Evolutionary conservation across 2,797 vertebrate species (phyloP).

Genomic region (Apogon talboti): DNA sequence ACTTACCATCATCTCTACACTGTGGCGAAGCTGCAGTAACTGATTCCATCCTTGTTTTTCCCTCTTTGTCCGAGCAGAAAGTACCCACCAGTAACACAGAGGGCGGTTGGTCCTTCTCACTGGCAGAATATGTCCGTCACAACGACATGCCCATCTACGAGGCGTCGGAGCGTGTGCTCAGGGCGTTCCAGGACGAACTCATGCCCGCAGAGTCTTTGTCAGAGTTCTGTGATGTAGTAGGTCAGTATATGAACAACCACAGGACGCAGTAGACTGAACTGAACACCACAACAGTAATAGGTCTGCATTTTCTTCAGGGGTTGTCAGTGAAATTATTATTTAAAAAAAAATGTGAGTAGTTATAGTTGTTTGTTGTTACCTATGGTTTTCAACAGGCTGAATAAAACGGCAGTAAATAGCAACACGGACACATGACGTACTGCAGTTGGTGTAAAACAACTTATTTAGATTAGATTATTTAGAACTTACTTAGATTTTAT

Average conservation of each 20-base stretch:
- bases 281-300: too few relatives aligned
- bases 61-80: constrained; percentile 70
- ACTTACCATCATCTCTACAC: background rate
- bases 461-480: too few relatives aligned
- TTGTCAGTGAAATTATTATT: too few relatives aligned
- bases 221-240: constrained; percentile 94
- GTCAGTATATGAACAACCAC: constrained; percentile 78
- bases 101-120: constrained; percentile 99
- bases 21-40: background rate
- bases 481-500: too few relatives aligned
- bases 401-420: too few relatives aligned
- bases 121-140: constrained; percentile 97
- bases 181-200: constrained; percentile 98
- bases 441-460: too few relatives aligned
- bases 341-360: too few relatives aligned
- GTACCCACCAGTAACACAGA: constrained; percentile 98
- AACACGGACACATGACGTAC: too few relatives aligned
- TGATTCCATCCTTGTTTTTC: background rate
- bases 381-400: too few relatives aligned
- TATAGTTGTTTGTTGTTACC: too few relatives aligned
- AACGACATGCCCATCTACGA: constrained; percentile 99
- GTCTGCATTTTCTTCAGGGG: too few relatives aligned
- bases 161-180: constrained; percentile 93
- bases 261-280: too few relatives aligned
- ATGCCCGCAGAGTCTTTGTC: constrained; percentile 97